Evolutionary conservation across 1,140 invertebrate species (phyloP).

Genomic region (Danaus plexippus): DNA sequence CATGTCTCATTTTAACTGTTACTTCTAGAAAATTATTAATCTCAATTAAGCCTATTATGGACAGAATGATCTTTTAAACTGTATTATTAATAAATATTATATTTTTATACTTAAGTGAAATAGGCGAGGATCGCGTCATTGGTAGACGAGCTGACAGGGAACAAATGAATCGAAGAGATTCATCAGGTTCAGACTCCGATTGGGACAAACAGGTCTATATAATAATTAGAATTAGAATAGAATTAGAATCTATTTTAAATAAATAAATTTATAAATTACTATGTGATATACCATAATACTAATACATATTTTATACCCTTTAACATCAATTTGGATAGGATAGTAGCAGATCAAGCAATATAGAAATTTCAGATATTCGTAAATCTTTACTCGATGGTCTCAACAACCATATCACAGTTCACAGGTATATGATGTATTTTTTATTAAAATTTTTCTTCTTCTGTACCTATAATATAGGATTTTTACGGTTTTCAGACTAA

Average conservation of each 20-base stretch:
- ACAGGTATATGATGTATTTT: slow-evolving; percentile 31
- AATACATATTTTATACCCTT: too few relatives aligned
- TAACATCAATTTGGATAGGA: slow-evolving; percentile 63
- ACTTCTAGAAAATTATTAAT: too few relatives aligned
- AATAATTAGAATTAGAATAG: too few relatives aligned
- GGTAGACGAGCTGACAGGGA: slow-evolving; percentile 76
- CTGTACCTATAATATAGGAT: slow-evolving; percentile 4
- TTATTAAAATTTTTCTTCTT: neutral
- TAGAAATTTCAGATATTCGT: slow-evolving; percentile 79
- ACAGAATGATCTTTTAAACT: too few relatives aligned
- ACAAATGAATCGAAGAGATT: slow-evolving; percentile 59
- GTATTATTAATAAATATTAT: too few relatives aligned
- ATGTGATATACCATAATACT: too few relatives aligned
- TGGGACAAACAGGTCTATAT: slow-evolving; percentile 69
- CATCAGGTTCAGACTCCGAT: slow-evolving; percentile 72
- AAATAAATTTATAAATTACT: too few relatives aligned
- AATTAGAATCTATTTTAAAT: too few relatives aligned
- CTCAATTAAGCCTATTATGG: too few relatives aligned
- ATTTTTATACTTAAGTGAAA: slow-evolving; percentile 65
- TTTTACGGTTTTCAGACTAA: slow-evolving; percentile 66
- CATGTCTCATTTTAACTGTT: too few relatives aligned
- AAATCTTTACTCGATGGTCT: slow-evolving; percentile 81
- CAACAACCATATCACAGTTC: slow-evolving; percentile 72
- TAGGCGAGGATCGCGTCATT: slow-evolving; percentile 77
- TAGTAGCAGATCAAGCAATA: slow-evolving; percentile 75